Percentiles rank a stretch among this genome's conserved stretches.
phyloP scores from a whole-genome alignment of 2,113 vertebrate species.

The Stomatorhinus ivindoensis region DNA sequence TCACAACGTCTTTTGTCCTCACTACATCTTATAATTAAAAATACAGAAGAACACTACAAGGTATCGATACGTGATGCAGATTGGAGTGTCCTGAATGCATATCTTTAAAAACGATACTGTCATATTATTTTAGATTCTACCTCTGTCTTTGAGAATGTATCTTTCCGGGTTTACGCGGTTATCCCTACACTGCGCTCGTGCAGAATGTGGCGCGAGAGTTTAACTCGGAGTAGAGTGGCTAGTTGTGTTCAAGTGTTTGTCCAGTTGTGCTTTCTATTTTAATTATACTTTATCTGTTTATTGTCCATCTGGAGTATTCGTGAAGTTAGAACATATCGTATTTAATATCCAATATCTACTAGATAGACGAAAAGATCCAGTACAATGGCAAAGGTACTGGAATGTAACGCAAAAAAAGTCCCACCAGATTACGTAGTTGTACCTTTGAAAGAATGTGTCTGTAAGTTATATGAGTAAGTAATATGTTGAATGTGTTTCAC shows the following conservation, averaged over 20 bases:
- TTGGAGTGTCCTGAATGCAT: not conserved
- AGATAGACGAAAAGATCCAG: not conserved
- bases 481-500: not conserved
- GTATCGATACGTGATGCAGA: not conserved
- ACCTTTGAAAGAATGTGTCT: not conserved
- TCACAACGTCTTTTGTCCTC: not conserved
- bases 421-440: not conserved
- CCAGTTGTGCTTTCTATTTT: not conserved
- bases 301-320: not conserved
- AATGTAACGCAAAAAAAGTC: not conserved
- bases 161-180: not conserved
- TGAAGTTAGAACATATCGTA: not conserved
- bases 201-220: slow-evolving; percentile 11
- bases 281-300: not conserved
- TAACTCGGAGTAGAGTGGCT: not conserved
- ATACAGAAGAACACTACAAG: not conserved
- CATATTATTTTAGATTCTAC: not conserved
- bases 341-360: not conserved
- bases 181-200: not conserved
- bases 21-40: not conserved
- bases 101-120: not conserved
- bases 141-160: not conserved
- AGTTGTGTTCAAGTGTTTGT: not conserved
- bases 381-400: not conserved
- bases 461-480: not conserved